Base-by-base conservation (phyloP, 2,888 invertebrate genomes). In the Herminia tarsipennalis region DNA sequence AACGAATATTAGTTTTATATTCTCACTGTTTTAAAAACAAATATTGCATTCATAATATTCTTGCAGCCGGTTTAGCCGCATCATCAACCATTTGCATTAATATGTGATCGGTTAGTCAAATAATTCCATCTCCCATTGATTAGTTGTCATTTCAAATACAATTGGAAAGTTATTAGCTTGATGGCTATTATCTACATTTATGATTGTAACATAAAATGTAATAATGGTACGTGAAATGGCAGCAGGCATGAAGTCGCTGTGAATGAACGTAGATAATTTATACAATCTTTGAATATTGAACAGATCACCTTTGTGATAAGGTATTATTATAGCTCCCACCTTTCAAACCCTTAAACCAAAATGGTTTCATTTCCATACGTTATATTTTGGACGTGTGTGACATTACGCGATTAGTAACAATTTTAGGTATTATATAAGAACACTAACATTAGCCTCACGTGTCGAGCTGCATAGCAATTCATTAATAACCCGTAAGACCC, bases 151-250 rank as follows among this genome's bases (percentile, higher is more conserved):
- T 75, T 83, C 79, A 83, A 78, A 74, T 81, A 84, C 74, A 78
- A 46, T 81, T 72, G 79, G 86, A 89, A 89, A 87, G 83, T 89
- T 88, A 88, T 86, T 86, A 76, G 88, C 82, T 80, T 75, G 72
- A 76, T 81, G 81, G 74, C 74, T 82, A 78, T 81, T 79, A 81
- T 79, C 73, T 80, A 83, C 81, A 76, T 69, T 72, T 60, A 63
- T 74, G 74, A 73, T 58, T 60, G 58, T 69, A 66, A 72, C 66
- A 67, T 66, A 66, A 63, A 43, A 68, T 69, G 68, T 73, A 71
- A 68, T 66, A 59, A 64, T 73, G 67, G 64, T 64, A 73, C 65
- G 60, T 76, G 74, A 73, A 70, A 72, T 78, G 73, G 74, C 73
- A 65, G 76, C 85, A 86, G 83, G 88, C 87, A 86, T 82, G 76